phyloP scores from a whole-genome alignment of 2,888 invertebrate genomes.

The Alviniconcha strummeri region DNA sequence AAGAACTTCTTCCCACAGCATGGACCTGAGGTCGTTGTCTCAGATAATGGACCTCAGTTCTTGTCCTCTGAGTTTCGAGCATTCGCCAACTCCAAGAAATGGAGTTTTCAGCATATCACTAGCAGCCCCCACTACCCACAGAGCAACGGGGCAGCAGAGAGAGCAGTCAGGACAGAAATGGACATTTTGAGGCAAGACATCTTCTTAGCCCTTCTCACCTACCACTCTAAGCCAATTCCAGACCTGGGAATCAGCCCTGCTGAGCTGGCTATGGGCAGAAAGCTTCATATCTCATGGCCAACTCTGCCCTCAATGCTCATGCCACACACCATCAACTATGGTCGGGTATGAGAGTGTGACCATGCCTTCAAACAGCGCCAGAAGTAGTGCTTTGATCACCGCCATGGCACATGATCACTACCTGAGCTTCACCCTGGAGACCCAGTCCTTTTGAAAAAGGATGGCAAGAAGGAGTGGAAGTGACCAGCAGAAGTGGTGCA shows the following conservation, averaged over 20 bases:
- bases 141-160: neutral
- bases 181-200: neutral
- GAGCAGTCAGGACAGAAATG: neutral
- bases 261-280: neutral
- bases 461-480: neutral
- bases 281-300: neutral
- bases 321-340: neutral
- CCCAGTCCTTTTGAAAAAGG: neutral
- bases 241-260: neutral
- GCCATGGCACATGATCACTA: neutral
- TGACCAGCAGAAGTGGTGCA: neutral
- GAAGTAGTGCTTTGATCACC: neutral
- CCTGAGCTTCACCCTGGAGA: neutral
- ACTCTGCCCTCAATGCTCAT: neutral
- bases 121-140: neutral
- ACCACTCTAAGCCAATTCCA: neutral
- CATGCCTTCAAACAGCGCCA: neutral
- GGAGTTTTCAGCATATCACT: neutral
- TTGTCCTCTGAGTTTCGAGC: neutral
- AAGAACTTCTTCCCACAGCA: slow-evolving; percentile 11
- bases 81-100: neutral
- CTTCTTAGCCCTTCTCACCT: neutral
- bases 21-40: neutral
- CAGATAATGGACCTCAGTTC: neutral
- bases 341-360: neutral